Percentiles rank a stretch among this genome's conserved stretches.
phyloP scores from a whole-genome alignment of 2,113 vertebrate genomes.

The Amphilophus citrinellus region DNA sequence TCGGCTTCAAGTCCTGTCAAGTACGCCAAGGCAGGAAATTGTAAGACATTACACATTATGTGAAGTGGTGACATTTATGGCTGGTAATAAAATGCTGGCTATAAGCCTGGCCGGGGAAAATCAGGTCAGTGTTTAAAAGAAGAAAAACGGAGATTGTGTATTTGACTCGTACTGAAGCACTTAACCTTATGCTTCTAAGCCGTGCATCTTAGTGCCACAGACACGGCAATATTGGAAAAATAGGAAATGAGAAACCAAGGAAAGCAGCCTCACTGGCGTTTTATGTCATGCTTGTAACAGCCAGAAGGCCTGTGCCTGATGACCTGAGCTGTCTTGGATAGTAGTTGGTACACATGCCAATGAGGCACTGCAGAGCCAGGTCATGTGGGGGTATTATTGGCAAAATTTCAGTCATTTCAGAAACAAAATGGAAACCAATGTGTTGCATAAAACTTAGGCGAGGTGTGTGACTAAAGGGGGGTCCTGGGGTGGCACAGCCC shows the following conservation, averaged over 20 bases:
- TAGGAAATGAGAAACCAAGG: not conserved
- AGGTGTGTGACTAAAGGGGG: not conserved
- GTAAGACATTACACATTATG: not conserved
- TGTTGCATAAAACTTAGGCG: not conserved
- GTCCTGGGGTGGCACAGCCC: not conserved
- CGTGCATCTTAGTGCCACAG: not conserved
- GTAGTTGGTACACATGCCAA: not conserved
- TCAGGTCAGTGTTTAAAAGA: slow-evolving; percentile 2
- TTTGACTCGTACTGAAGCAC: slow-evolving; percentile 10
- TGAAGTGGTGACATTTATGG: slow-evolving; percentile 25
- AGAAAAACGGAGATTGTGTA: not conserved
- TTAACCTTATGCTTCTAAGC: not conserved
- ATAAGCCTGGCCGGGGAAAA: not conserved
- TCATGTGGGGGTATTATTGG: not conserved
- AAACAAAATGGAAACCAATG: not conserved
- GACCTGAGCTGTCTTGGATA: not conserved
- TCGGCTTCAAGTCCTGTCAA: not conserved
- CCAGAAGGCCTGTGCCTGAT: not conserved
- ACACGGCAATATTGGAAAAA: not conserved
- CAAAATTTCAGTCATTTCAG: not conserved
- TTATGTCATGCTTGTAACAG: not conserved
- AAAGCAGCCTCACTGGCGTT: not conserved
- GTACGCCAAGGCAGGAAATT: slow-evolving; percentile 7
- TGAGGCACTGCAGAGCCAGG: not conserved
- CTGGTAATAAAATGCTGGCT: not conserved